Conservation (phyloP, 2,113 vertebrate genomes). For the Arizona elegans region DNA sequence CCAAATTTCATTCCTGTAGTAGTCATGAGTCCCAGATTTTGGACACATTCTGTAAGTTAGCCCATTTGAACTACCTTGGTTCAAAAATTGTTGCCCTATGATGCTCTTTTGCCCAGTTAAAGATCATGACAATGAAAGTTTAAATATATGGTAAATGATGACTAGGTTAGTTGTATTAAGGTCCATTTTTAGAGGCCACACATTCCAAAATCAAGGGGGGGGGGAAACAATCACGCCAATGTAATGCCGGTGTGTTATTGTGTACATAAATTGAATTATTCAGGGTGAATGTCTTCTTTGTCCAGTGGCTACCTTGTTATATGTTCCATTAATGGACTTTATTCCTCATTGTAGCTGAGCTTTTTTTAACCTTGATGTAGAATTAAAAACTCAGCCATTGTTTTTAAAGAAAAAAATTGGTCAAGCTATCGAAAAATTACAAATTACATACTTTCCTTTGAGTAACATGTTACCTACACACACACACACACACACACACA, state of each 20-base stretch:
- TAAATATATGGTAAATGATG: constrained; percentile 30
- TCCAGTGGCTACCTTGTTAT: constrained; percentile 30
- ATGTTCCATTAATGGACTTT: constrained; percentile 37
- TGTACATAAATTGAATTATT: constrained; percentile 13
- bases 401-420: constrained; percentile 35
- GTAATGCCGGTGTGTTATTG: not conserved
- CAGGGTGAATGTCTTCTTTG: constrained; percentile 38
- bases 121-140: not conserved
- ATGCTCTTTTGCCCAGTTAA: not conserved
- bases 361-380: constrained; percentile 33
- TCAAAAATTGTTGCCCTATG: not conserved
- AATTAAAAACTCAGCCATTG: constrained; percentile 44
- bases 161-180: not conserved
- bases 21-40: not conserved
- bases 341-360: constrained; percentile 2
- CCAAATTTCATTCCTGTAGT: not conserved
- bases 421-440: constrained; percentile 35
- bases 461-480: constrained; percentile 11
- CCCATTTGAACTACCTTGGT: not conserved
- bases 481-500: too few relatives aligned
- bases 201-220: constrained; percentile 20
- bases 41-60: not conserved
- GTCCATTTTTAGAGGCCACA: constrained; percentile 10
- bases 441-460: constrained; percentile 28
- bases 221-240: not conserved